Base-by-base conservation (phyloP, 2,113 vertebrate genomes). In the Mionectes macconnelli region DNA sequence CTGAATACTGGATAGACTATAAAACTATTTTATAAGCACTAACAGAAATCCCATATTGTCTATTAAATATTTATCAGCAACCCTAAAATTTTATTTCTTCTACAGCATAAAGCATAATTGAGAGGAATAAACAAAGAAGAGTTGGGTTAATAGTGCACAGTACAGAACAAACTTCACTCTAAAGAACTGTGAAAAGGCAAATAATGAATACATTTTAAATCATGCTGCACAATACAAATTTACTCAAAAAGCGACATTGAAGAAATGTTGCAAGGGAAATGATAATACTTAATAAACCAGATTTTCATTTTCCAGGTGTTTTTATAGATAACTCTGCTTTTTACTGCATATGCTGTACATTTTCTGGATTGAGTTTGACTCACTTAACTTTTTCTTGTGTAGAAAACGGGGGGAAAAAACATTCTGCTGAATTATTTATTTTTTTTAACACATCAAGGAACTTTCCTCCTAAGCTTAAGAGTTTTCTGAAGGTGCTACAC, bases 111-210 rank as follows among this genome's bases (percentile, higher is more conserved):
- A 84, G 20, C 45, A 87, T 84, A 95, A 94, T 35, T 94, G 85
- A 91, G 95, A 88, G n/a, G 50, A 75, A 92, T 52, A 94, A 94
- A 90, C 73, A 94, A 79, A 94, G 40, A 94, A 15, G 40, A 33
- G 45, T 31, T 80, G 68, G 47, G 50, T 72, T 91, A 67, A 81
- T n/a, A 93, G 68, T 30, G 50, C 57, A 85, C 25, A 63, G 39
- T 90, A 77, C 14, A 89, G 80, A 92, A 78, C 4, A 64, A 94
- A 78, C 11, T 63, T 87, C 70, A 69, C 37, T 40, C 20, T 60
- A 67, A 85, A 90, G 40, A 84, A 73, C 67, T 83, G 44, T 64
- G 67, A 56, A 76, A 78, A 80, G 21, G n/a, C 83, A 89, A 53
- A 94, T 89, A 87, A 92, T 35, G 28, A 93, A 44, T 25, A 56